These are phyloP conservation scores for Paramormyrops hopkinsi DNA, from an alignment of 2,797 vertebrate species.

Conservation along the genomic window DNA sequence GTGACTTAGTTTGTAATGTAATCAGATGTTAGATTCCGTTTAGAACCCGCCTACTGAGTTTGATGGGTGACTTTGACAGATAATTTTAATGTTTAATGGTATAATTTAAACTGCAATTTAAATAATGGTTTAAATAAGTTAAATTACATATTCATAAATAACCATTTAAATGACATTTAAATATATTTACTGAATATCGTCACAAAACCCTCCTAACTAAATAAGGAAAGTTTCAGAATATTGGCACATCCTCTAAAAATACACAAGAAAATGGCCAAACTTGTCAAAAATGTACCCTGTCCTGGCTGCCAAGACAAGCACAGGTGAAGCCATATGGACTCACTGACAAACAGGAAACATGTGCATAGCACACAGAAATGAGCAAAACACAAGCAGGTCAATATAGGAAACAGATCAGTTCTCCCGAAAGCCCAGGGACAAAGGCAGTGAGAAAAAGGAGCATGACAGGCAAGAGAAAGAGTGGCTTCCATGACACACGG, in stretches of 20 bases:
- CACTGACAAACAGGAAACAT: constrained; percentile 16
- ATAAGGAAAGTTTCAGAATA: background rate
- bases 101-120: background rate
- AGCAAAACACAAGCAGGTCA: background rate
- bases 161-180: background rate
- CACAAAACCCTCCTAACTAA: background rate
- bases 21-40: background rate
- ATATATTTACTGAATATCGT: background rate
- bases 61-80: background rate
- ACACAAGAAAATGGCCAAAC: background rate
- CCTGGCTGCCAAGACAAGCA: background rate
- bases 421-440: background rate
- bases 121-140: background rate
- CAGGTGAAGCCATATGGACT: constrained; percentile 3
- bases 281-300: background rate
- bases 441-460: background rate
- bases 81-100: background rate
- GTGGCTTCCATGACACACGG: background rate
- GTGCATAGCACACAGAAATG: background rate
- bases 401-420: background rate
- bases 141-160: background rate
- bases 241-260: background rate
- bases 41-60: background rate
- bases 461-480: background rate
- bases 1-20: background rate